These are phyloP conservation scores for Gymnorhina tibicen DNA, from an alignment of 2,113 vertebrate genomes.

Conservation along the genomic window DNA sequence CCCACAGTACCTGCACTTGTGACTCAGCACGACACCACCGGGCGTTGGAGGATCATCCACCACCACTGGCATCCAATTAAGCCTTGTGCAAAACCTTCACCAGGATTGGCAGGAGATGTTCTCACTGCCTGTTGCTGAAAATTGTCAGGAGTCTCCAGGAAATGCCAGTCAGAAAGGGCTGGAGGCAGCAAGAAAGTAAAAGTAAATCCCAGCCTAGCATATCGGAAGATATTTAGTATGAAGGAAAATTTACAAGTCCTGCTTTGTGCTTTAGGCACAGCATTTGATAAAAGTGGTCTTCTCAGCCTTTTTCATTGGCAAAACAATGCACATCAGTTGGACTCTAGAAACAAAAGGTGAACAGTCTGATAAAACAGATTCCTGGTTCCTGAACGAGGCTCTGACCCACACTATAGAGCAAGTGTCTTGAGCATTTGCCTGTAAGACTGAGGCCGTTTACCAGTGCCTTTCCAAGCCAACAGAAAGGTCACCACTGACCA, in stretches of 20 bases:
- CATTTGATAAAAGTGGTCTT: not conserved
- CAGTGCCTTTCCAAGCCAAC: not conserved
- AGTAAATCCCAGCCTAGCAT: not conserved
- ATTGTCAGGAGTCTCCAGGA: not conserved
- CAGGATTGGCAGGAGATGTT: accelerated
- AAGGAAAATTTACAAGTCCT: not conserved
- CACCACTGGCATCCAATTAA: not conserved
- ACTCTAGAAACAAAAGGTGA: not conserved
- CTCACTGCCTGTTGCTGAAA: not conserved
- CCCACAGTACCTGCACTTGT: not conserved
- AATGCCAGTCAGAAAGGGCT: not conserved
- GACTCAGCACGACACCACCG: not conserved
- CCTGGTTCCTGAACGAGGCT: not conserved
- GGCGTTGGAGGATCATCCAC: not conserved
- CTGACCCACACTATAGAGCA: not conserved
- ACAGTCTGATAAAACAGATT: not conserved
- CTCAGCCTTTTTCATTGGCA: not conserved
- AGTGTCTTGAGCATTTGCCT: not conserved
- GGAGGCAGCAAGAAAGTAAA: not conserved
- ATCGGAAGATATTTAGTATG: not conserved
- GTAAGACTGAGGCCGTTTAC: not conserved
- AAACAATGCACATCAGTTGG: not conserved
- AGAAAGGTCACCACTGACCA: not conserved
- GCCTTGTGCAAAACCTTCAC: not conserved
- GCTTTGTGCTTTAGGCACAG: not conserved